Evolutionary conservation across 2,113 vertebrate species (phyloP), one percentile per base, ranked within the genome.

Genomic region (Struthidea cinerea): DNA sequence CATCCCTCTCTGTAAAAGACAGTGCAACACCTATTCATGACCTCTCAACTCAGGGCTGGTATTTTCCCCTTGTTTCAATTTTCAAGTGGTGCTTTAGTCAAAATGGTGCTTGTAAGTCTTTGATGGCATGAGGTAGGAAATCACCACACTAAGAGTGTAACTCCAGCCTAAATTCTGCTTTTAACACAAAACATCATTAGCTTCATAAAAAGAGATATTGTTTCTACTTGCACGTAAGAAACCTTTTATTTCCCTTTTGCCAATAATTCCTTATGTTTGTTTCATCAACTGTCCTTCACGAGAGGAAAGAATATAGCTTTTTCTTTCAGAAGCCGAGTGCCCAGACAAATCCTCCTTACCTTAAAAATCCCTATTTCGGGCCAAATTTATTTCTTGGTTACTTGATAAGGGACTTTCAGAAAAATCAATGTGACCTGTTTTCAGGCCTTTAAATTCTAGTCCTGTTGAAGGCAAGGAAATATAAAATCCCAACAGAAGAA

Each of bases 401-500:
- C 53, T 76, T 92, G 61, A 87, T 84, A 57, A 69, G 24, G 20
- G 84, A 85, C 63, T 91, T 91, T 21, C 46, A 87, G 70, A 87
- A 88, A 95, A 96, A 83, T 91, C 57, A 67, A 69, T 79, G 42
- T 67, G 55, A 95, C 18, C 41, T 65, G 37, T 47, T 93, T 91
- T 83, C n/a, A 79, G 44, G 27, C 26, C 59, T 95, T 87, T 79
- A 79, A 91, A 83, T 80, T 83, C 42, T 69, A 53, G n/a, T 56
- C 32, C 16, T 63, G 20, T n/a, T 73, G 33, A 85, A 90, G 55
- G 30, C 47, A 76, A 95, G 46, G 47, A 85, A 93, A 89, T 90
- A 77, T 3, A 83, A 89, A 90, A 88, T 90, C 82, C 49, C 78
- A 83, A 23, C 15, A 70, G 39, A 87, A 85, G 42, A 90, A 78